phyloP scores from a whole-genome alignment of 2,888 invertebrate species.

The Aelia acuminata region DNA sequence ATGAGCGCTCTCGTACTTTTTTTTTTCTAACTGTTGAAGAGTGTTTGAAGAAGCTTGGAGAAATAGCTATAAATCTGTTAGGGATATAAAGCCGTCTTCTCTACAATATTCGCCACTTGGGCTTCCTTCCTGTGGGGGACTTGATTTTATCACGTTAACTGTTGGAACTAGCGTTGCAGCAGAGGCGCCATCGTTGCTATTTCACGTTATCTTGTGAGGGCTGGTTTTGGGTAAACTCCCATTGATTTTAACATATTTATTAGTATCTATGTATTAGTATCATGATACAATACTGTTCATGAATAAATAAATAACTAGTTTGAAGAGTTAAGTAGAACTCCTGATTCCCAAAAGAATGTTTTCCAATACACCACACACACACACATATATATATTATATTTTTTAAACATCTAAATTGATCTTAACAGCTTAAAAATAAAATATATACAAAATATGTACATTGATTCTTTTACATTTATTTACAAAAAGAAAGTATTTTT shows the following conservation, averaged over 20 bases:
- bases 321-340: no score
- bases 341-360: no score
- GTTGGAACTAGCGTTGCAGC: neutral
- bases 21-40: neutral
- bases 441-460: neutral
- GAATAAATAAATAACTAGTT: no score
- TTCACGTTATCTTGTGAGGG: no score
- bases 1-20: neutral
- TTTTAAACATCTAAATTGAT: neutral
- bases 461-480: slow-evolving; percentile 3
- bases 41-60: neutral
- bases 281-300: neutral
- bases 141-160: neutral
- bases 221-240: neutral
- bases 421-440: neutral
- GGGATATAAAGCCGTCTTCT: neutral
- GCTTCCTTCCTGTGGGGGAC: slow-evolving; percentile 10
- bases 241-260: neutral
- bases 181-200: no score
- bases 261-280: no score
- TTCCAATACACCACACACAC: no score
- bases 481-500: neutral
- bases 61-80: slow-evolving; percentile 21
- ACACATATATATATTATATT: neutral
- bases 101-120: slow-evolving; percentile 37